These are phyloP conservation scores for Pomatorhinus ruficollis DNA, from an alignment of 2,113 vertebrate species.

Conservation along the genomic window DNA sequence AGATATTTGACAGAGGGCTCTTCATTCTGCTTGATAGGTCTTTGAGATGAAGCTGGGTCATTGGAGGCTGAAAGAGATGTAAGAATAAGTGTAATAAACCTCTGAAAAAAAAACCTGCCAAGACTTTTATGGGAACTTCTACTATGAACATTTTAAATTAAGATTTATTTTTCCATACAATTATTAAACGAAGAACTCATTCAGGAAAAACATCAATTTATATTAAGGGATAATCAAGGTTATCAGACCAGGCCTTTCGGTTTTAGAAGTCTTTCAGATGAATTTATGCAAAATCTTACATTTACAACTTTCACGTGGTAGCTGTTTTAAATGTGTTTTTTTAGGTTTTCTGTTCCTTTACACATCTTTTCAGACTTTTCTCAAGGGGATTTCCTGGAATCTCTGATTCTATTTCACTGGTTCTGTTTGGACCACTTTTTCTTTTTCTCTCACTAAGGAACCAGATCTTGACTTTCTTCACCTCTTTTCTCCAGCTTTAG, in stretches of 20 bases:
- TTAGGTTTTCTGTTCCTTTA: neutral
- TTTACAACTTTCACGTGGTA: neutral
- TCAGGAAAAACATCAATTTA: neutral
- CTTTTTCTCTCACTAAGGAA: neutral
- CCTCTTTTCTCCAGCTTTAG: neutral
- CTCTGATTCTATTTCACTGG: neutral
- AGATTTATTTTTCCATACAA: neutral
- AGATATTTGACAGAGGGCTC: neutral
- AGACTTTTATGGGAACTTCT: neutral
- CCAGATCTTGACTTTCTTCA: neutral
- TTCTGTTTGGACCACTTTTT: neutral
- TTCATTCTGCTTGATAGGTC: neutral
- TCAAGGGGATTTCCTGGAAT: neutral
- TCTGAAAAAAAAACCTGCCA: neutral
- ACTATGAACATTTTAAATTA: neutral
- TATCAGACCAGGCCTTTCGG: neutral
- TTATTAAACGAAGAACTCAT: neutral
- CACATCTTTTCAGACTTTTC: neutral
- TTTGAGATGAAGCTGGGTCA: neutral
- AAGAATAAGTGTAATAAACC: neutral
- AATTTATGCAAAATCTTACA: neutral
- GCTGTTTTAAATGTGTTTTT: neutral
- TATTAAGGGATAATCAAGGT: neutral
- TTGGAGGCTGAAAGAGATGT: neutral
- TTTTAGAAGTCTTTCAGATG: neutral